These are phyloP conservation scores for Scaptomyza polygonia DNA, from an alignment of 2,888 invertebrate genomes.

Conservation along the genomic window DNA sequence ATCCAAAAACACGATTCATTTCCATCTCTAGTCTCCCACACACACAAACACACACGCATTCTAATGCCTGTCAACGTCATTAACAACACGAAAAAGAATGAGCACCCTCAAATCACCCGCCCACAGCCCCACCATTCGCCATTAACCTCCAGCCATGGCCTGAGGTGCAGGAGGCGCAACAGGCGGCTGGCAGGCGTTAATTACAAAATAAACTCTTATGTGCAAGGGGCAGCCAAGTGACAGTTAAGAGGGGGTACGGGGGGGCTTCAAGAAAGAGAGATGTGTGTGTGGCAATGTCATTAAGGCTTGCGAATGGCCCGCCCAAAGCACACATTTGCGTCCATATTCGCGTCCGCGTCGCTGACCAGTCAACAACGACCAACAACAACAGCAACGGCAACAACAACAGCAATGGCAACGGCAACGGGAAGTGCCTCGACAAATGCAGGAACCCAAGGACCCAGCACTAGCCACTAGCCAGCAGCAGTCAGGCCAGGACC, in stretches of 20 bases:
- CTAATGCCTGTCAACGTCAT: slow-evolving; percentile 65
- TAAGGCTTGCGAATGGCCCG: slow-evolving; percentile 76
- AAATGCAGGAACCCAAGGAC: slow-evolving; percentile 60
- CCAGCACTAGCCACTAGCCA: slow-evolving; percentile 13
- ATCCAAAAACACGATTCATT: slow-evolving; percentile 2
- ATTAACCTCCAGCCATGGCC: slow-evolving; percentile 7
- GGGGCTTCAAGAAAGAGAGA: not conserved
- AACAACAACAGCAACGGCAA: slow-evolving; percentile 29
- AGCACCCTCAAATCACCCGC: slow-evolving; percentile 16
- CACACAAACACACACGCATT: slow-evolving; percentile 5
- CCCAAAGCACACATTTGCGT: slow-evolving; percentile 79
- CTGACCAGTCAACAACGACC: slow-evolving; percentile 56
- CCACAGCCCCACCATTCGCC: not conserved
- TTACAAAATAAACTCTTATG: slow-evolving; percentile 84
- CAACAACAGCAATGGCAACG: not conserved
- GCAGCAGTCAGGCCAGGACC: slow-evolving; percentile 39
- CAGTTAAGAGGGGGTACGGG: slow-evolving; percentile 20
- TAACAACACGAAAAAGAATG: slow-evolving; percentile 66
- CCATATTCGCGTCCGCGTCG: slow-evolving; percentile 53
- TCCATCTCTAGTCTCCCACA: slow-evolving; percentile 20
- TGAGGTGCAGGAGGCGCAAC: slow-evolving; percentile 73
- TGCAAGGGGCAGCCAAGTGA: slow-evolving; percentile 34
- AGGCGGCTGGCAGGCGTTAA: slow-evolving; percentile 84
- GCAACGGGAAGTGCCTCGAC: slow-evolving; percentile 79
- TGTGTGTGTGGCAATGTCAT: slow-evolving; percentile 65